Conservation (phyloP, 1,140 invertebrate genomes). For the Zophobas atratus region DNA sequence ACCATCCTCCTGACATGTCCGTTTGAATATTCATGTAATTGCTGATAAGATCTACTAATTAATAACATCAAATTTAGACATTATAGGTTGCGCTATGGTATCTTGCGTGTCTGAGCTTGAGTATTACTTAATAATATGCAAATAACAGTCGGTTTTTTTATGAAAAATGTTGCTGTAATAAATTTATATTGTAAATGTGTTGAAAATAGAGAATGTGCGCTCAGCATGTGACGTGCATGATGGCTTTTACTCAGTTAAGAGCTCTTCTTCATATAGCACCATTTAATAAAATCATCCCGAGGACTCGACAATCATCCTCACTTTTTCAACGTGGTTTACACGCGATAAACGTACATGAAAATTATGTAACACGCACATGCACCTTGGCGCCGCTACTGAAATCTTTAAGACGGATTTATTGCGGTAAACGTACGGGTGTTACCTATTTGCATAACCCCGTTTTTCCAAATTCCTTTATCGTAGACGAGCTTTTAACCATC, state of each 20-base stretch:
- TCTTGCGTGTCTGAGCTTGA: constrained; percentile 23
- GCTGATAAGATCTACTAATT: constrained; percentile 27
- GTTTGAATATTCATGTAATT: constrained; percentile 30
- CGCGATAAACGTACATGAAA: constrained; percentile 27
- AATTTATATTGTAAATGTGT: constrained; percentile 47
- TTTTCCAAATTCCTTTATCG: background rate
- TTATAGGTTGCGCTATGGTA: background rate
- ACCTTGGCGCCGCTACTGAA: constrained; percentile 38
- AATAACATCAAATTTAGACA: constrained; percentile 35
- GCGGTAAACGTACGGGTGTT: background rate
- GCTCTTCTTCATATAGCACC: constrained; percentile 42
- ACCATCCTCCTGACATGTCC: constrained; percentile 1
- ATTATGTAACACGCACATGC: constrained; percentile 38
- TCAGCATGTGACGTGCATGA: constrained; percentile 44
- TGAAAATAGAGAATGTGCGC: constrained; percentile 50
- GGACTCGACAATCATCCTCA: constrained; percentile 19
- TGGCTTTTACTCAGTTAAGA: constrained; percentile 25
- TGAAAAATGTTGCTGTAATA: constrained; percentile 48
- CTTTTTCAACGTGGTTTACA: constrained; percentile 15
- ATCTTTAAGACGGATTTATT: constrained; percentile 25
- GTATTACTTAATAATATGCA: constrained; percentile 41
- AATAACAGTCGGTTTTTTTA: constrained; percentile 27
- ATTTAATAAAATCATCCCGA: constrained; percentile 45
- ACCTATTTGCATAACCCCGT: constrained; percentile 24
- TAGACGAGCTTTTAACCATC: background rate